A percentile compares a stretch with the other conserved stretches of the same genome.
phyloP scores from a whole-genome alignment of 2,113 vertebrate species.

The Myotis brandtii region DNA sequence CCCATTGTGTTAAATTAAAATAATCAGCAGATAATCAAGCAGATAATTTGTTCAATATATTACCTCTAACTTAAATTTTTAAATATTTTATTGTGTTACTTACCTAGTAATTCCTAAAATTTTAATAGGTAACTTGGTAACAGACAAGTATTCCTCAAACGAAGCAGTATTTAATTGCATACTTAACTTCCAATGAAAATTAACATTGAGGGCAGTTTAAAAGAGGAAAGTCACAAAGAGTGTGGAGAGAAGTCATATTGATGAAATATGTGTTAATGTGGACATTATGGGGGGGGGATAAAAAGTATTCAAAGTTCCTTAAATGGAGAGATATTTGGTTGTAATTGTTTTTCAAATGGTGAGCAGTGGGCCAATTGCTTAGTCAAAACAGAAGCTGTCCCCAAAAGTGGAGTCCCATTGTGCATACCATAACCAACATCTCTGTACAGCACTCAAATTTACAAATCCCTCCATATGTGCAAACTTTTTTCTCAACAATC shows the following conservation, averaged over 20 bases:
- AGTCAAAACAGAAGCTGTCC: background rate
- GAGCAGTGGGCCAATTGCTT: background rate
- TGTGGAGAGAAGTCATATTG: background rate
- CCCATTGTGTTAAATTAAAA: constrained; percentile 39
- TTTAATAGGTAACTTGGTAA: background rate
- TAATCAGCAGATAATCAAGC: background rate
- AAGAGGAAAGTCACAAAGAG: background rate
- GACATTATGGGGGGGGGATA: background rate
- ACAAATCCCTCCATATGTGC: background rate
- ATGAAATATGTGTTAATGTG: background rate
- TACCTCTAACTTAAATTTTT: constrained; percentile 12
- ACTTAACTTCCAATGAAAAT: background rate
- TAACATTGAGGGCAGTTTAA: background rate
- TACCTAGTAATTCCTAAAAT: constrained; percentile 6
- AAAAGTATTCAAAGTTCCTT: background rate
- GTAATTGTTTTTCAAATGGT: background rate
- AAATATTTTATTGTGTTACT: constrained; percentile 34
- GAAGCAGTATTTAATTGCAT: background rate
- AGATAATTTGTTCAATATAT: background rate
- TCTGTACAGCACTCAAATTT: background rate
- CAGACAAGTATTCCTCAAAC: background rate
- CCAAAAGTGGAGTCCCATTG: background rate
- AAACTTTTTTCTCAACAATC: background rate
- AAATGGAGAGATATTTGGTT: background rate
- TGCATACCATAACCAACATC: background rate